A percentile compares a stretch with the other conserved stretches of the same genome.
Conservation (phyloP, 2,113 vertebrate species). For the Coreoperca whiteheadi region DNA sequence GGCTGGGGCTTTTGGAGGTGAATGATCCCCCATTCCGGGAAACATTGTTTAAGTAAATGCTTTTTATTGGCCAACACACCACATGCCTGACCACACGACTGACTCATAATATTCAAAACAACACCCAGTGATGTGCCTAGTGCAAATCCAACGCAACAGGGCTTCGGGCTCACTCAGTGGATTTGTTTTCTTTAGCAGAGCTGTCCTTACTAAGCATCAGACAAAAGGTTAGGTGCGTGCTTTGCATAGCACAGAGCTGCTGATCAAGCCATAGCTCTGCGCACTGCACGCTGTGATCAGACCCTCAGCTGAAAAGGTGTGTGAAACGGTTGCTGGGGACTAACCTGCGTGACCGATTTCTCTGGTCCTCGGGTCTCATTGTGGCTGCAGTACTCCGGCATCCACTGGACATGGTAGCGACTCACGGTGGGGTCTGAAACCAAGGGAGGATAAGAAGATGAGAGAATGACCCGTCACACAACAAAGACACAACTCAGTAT, state of each 20-base stretch:
- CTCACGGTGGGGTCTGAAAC: conserved; percentile 82
- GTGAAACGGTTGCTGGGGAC: conserved; percentile 20
- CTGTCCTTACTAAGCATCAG: conserved; percentile 52
- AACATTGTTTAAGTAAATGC: conserved; percentile 76
- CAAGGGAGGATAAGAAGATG: background rate
- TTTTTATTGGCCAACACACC: conserved; percentile 76
- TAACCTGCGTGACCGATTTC: conserved; percentile 89
- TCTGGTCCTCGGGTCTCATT: conserved; percentile 86
- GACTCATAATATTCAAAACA: conserved; percentile 76
- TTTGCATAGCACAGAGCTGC: conserved; percentile 63
- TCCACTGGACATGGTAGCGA: conserved; percentile 92
- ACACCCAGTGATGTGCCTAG: conserved; percentile 64
- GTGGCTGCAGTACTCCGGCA: conserved; percentile 89
- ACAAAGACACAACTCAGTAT: conserved; percentile 1
- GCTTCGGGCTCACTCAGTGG: conserved; percentile 28
- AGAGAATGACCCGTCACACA: background rate
- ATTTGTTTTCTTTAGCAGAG: conserved; percentile 56
- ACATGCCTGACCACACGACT: conserved; percentile 73
- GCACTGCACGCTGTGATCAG: background rate
- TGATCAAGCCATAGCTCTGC: conserved; percentile 15
- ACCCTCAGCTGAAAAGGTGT: background rate
- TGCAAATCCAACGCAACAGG: conserved; percentile 45
- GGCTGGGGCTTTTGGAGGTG: conserved; percentile 50
- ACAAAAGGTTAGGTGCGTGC: conserved; percentile 65
- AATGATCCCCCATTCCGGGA: conserved; percentile 73